A percentile compares a stretch with the other conserved stretches of the same genome.
Evolutionary conservation across 2,797 vertebrate species (phyloP).

Genomic region (Enteromius mattozi): DNA sequence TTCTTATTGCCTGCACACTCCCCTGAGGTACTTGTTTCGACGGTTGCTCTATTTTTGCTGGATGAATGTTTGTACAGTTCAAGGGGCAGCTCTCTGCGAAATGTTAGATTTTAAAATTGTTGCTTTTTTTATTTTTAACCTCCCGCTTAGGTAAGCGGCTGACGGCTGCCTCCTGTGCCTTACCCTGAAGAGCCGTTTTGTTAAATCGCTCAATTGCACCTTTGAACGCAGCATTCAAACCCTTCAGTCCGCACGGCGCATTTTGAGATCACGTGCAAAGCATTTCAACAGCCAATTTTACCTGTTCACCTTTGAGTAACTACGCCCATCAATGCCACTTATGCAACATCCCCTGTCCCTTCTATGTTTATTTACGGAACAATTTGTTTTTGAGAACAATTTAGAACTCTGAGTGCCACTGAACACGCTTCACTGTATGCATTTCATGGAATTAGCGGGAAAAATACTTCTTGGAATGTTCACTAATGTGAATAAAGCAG

Average conservation of each 20-base stretch:
- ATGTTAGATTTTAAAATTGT: slow-evolving; percentile 20
- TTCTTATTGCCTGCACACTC: slow-evolving; percentile 36
- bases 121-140: slow-evolving; percentile 26
- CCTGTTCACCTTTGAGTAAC: neutral
- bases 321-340: neutral
- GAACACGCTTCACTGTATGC: neutral
- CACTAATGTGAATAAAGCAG: neutral
- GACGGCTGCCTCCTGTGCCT: slow-evolving; percentile 4
- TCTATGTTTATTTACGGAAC: slow-evolving; percentile 1
- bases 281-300: slow-evolving; percentile 6
- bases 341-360: neutral
- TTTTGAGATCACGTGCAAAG: neutral
- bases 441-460: neutral
- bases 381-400: neutral
- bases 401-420: neutral
- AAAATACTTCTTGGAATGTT: neutral
- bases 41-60: slow-evolving; percentile 41
- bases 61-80: slow-evolving; percentile 36
- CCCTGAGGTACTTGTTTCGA: slow-evolving; percentile 45
- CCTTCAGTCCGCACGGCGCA: neutral
- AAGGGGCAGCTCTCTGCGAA: slow-evolving; percentile 33
- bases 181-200: slow-evolving; percentile 4
- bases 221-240: slow-evolving; percentile 25
- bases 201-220: slow-evolving; percentile 16
- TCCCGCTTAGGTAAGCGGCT: neutral